Evolutionary conservation across 1,140 invertebrate species (phyloP).

Genomic region (Maniola jurtina): DNA sequence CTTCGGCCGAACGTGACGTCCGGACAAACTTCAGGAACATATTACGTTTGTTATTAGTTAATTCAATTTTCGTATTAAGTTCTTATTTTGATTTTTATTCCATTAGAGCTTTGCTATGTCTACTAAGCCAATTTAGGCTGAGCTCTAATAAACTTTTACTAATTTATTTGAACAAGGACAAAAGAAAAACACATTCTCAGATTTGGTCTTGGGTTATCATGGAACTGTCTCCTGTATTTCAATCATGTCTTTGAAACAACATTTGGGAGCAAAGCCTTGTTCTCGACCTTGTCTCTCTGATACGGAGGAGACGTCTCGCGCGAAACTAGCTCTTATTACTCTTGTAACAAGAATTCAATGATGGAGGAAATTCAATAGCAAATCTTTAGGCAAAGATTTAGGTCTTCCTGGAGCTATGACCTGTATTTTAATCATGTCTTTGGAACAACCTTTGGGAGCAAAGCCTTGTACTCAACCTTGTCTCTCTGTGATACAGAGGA

Average conservation of each 20-base stretch:
- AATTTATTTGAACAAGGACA: too few species aligned
- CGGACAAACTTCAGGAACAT: too few species aligned
- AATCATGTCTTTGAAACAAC: background rate
- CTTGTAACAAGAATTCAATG: background rate
- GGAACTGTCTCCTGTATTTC: too few species aligned
- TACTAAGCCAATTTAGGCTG: too few species aligned
- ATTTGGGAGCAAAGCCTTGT: background rate
- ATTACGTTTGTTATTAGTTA: too few species aligned
- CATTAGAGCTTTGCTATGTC: too few species aligned
- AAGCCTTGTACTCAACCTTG: conserved; percentile 9
- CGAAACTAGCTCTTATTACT: conserved; percentile 4
- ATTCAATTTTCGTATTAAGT: too few species aligned
- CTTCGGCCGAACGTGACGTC: too few species aligned
- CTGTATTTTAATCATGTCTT: background rate
- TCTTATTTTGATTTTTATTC: too few species aligned
- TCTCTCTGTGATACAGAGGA: background rate
- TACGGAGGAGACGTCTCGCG: background rate
- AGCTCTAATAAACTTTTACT: too few species aligned
- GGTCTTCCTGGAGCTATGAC: background rate
- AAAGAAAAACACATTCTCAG: too few species aligned
- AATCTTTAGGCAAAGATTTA: too few species aligned
- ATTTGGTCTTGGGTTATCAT: background rate
- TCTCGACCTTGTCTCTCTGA: conserved; percentile 8
- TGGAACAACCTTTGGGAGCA: background rate
- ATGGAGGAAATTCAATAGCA: conserved; percentile 3